Percentiles rank a stretch among this genome's conserved stretches.
Evolutionary conservation across 2,888 invertebrate species (phyloP).

Genomic region (Orthosia gothica): DNA sequence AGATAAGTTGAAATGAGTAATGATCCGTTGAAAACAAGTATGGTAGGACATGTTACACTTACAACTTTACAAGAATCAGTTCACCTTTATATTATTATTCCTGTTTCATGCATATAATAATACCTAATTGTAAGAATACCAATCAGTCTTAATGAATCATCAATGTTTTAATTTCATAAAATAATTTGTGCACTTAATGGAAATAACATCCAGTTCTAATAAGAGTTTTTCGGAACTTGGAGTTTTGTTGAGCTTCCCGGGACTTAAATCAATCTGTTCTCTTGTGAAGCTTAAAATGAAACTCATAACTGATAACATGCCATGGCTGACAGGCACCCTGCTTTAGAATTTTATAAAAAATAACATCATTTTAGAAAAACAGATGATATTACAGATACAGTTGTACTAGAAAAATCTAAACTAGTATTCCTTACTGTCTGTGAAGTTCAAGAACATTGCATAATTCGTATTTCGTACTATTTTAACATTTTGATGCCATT

Average conservation of each 20-base stretch:
- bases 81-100: background rate
- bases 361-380: background rate
- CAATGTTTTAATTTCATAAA: background rate
- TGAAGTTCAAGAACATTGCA: no score
- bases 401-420: no score
- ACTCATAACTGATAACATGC: background rate
- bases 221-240: background rate
- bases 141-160: background rate
- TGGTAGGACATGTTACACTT: background rate
- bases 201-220: background rate
- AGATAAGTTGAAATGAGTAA: constrained; percentile 52
- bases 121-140: constrained; percentile 10
- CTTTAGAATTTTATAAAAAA: background rate
- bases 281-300: background rate
- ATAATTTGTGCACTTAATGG: constrained; percentile 1
- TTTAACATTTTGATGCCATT: no score
- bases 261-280: no score
- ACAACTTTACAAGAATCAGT: background rate
- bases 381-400: background rate
- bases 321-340: background rate
- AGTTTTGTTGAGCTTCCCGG: background rate
- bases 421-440: no score
- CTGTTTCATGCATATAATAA: constrained; percentile 33
- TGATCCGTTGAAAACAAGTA: constrained; percentile 25
- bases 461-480: no score